Conservation (phyloP, 1,140 invertebrate species). For the Delia radicum region DNA sequence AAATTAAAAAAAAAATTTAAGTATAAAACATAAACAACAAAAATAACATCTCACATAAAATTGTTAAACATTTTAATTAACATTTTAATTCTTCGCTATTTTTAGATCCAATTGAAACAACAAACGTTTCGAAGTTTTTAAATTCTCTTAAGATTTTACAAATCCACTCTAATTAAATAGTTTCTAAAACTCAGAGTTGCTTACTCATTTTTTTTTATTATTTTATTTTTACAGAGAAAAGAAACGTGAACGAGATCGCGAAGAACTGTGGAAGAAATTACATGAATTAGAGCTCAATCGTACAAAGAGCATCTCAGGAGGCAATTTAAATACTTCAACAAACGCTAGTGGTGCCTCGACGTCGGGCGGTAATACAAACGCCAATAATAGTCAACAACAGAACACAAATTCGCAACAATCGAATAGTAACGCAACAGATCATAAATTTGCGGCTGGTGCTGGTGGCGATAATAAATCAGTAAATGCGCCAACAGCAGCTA, state of each 20-base stretch:
- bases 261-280: conserved; percentile 92
- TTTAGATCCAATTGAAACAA: not conserved
- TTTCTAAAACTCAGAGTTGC: too few relatives aligned
- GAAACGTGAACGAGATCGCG: conserved; percentile 90
- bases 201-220: not conserved
- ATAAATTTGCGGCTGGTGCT: conserved; percentile 34
- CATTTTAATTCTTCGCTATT: not conserved
- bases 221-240: conserved; percentile 74
- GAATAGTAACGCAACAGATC: conserved; percentile 43
- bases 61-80: too few relatives aligned
- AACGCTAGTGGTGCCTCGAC: conserved; percentile 45
- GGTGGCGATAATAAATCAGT: conserved; percentile 53
- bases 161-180: too few relatives aligned
- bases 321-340: conserved; percentile 32
- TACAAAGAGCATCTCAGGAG: conserved; percentile 43
- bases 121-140: not conserved
- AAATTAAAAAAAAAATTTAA: too few relatives aligned
- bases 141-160: too few relatives aligned
- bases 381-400: conserved; percentile 31
- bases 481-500: conserved; percentile 23
- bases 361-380: conserved; percentile 30
- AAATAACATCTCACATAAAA: too few relatives aligned
- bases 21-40: too few relatives aligned
- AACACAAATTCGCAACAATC: conserved; percentile 55
- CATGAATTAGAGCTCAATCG: conserved; percentile 69